Evolutionary conservation across 2,113 vertebrate genomes (phyloP), one percentile per base, ranked within the genome.

Genomic region (Peucedramus taeniatus): DNA sequence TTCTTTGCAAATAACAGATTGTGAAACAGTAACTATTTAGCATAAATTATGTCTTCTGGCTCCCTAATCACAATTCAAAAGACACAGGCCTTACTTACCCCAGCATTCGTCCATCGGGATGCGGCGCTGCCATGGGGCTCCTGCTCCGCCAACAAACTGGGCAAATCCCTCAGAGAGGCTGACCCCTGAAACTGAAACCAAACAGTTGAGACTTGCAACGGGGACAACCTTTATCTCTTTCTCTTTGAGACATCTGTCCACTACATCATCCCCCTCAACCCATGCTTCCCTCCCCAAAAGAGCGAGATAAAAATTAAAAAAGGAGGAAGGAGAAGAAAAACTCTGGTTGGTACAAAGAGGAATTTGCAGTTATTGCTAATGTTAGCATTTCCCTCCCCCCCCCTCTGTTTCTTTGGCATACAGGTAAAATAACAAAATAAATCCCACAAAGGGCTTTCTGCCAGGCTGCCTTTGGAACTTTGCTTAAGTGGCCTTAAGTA

Each of bases 401-500:
- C 6, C 3, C 2, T 9, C 21, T 31, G 37, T 85, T 83, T 80
- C 66, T 50, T 71, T 71, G 35, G 59, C 42, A 42, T 59, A 72
- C 93, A 97, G 98, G 98, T 98, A 96, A 97, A 97, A 97, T 93
- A 97, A 97, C 91, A 92, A 93, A 97, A 95, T 95, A 97, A 88
- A 95, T 93, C 80, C 94, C 96, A 95, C 89, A 89, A 84, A 95
- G 94, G 96, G 92, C 96, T 97, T 96, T 95, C 94, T 75, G 96
- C 97, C 94, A 93, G 89, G 92, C 92, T 97, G 97, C 98, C 98
- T 98, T 97, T 97, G 97, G 98, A 98, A 98, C 98, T 97, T 96
- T 98, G 97, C 97, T 97, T 98, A 98, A 98, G 98, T 98, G 98
- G 98, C 98, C 98, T 98, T 98, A 98, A 98, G 98, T 98, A 98